A percentile compares a stretch with the other conserved stretches of the same genome.
These are phyloP conservation scores for Bovichtus diacanthus DNA, from an alignment of 2,797 vertebrate species.

Conservation along the genomic window DNA sequence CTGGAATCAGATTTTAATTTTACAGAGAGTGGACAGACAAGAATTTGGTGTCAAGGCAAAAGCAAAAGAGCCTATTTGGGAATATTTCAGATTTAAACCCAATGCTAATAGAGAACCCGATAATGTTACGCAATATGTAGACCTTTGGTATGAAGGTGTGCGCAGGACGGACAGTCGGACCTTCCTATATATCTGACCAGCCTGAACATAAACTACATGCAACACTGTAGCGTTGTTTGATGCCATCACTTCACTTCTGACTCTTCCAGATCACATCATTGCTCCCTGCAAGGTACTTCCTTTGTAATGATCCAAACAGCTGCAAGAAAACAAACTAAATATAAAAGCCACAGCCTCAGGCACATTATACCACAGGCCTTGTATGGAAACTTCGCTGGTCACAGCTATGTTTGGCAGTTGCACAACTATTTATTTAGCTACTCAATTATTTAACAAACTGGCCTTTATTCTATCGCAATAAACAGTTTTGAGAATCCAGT, in stretches of 20 bases:
- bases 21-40: too few species aligned
- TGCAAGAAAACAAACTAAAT: conserved; percentile 47
- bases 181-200: conserved; percentile 15
- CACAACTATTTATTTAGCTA: background rate
- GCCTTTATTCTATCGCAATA: background rate
- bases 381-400: background rate
- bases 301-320: conserved; percentile 28
- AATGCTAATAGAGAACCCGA: too few species aligned
- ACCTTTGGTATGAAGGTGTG: too few species aligned
- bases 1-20: too few species aligned
- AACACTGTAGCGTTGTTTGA: background rate
- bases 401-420: background rate
- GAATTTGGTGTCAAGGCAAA: too few species aligned
- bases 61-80: too few species aligned
- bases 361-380: background rate
- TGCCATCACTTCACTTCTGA: conserved; percentile 40
- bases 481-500: background rate
- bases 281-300: conserved; percentile 26
- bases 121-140: too few species aligned
- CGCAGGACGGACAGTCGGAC: too few species aligned
- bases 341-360: conserved; percentile 22
- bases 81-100: too few species aligned
- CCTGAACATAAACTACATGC: conserved; percentile 27
- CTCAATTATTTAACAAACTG: background rate
- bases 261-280: conserved; percentile 49